Percentiles rank a stretch among this genome's conserved stretches.
phyloP scores from a whole-genome alignment of 2,113 vertebrate species.

The Nothoprocta pentlandii region DNA sequence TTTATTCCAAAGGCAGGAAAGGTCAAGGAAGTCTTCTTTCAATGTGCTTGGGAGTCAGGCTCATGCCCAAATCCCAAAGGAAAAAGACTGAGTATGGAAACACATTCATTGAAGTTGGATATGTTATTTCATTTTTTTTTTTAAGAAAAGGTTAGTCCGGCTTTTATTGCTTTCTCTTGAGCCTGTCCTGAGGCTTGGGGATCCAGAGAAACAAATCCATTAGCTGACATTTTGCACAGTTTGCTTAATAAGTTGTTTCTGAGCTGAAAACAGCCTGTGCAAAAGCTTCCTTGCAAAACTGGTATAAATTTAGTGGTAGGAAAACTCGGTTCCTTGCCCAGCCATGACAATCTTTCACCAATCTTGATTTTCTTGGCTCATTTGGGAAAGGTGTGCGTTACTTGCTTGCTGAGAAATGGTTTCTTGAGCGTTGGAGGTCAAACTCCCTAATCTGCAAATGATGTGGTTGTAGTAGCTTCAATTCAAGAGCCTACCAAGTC shows the following conservation, averaged over 20 bases:
- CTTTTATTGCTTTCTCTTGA: neutral
- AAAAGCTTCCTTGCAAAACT: neutral
- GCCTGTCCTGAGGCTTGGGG: neutral
- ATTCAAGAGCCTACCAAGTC: neutral
- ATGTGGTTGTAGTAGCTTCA: neutral
- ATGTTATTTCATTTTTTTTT: neutral
- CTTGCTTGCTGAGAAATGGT: neutral
- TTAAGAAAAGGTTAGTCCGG: neutral
- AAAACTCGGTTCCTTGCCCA: neutral
- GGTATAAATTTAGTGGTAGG: neutral
- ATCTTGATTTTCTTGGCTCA: neutral
- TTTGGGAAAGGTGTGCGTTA: neutral
- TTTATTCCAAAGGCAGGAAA: neutral
- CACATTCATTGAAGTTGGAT: neutral
- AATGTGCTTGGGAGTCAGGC: neutral
- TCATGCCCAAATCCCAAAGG: neutral
- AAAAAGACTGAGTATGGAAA: neutral
- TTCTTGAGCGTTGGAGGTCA: neutral
- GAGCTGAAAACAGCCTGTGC: neutral
- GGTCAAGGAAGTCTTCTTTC: neutral
- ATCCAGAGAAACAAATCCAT: neutral
- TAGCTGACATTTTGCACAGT: neutral
- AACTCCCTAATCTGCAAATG: neutral
- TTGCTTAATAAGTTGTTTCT: neutral
- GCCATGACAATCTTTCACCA: neutral